Evolutionary conservation across 2,113 vertebrate genomes (phyloP), one percentile per base, ranked within the genome.

Genomic region (Oncorhynchus masou): DNA sequence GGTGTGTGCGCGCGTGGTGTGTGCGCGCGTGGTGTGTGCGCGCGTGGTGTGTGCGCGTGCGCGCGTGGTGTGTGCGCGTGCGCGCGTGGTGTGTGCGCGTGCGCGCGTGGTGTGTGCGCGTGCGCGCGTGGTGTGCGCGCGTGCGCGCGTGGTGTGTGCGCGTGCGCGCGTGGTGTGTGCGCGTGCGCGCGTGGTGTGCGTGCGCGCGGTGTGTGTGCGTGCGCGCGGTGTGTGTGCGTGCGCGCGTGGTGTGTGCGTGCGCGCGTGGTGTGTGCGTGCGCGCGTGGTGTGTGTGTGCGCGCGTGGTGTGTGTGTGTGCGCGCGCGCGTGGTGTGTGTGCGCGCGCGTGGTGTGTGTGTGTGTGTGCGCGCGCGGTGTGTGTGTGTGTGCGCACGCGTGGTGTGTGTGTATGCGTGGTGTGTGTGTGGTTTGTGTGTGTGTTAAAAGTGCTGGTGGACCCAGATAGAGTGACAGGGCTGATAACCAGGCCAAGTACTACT

Each of bases 61-160:
- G 6, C 48, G 27, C 54, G 51, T 76, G 29, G 27, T 27, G 6
- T 71, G 31, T 73, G 65, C n/a, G n/a, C n/a, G n/a, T n/a, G n/a
- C n/a, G n/a, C n/a, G n/a, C n/a, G 67, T 76, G 3, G 27, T 64
- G 68, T 74, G 62, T 77, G 74, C 73, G 70, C 62, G 49, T 2
- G 74, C 73, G 70, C 62, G 49, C 0, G 27, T 27, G 27, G 27
- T 27, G 27, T 2, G 25, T 27, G 27, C n/a, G 27, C 64, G 59
- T 77, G 25, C 29, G 64, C 71, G 29, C 4, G 29, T 29, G 29
- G 27, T 27, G 0, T 3, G 27, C 3, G 27, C n/a, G n/a, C n/a
- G n/a, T n/a, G n/a, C n/a, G n/a, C n/a, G 24, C 3, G 27, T 27
- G 27, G 2, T 27, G 2, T 27, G 27, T 2, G 27, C 3, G 2